Evolutionary conservation across 2,797 vertebrate species (phyloP), one percentile per base, ranked within the genome.

Genomic region (Lithobates pipiens): DNA sequence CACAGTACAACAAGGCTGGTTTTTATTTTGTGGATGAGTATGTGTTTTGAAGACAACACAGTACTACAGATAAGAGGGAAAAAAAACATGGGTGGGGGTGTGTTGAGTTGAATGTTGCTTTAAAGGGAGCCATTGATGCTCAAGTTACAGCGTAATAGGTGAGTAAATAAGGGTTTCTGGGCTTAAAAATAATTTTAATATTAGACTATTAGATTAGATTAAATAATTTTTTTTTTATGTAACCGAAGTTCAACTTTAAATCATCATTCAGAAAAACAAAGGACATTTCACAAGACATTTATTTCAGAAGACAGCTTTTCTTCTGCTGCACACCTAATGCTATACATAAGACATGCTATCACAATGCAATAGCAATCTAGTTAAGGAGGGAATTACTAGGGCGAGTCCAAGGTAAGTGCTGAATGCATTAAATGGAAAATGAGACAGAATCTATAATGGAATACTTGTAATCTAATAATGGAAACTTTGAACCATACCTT

Each of bases 401-500:
- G 18, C 74, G 57, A 79, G 46, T 27, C 65, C 69, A 57, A 21
- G 70, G 15, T 67, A 70, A 68, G 77, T 80, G 84, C 77, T 80
- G 46, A 44, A 79, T 16, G 16, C 39, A 54, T 57, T 50, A 75
- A 76, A 54, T 32, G 75, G 46, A 71, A 85, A 73, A 54, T 34
- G 70, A 79, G 77, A 85, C 65, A 23, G n/a, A 73, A 85, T 85
- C 83, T 36, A 74, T 80, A 79, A 54, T 74, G 23, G 32, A 61
- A 27, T 42, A 34, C 32, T 57, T 65, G 27, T 76, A 70, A 85
- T 80, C 61, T 69, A 69, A 76, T 85, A 32, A 80, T 70, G 63
- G 54, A 50, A 77, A 77, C 9, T 84, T n/a, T 34, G 67, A 76
- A 42, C 34, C 73, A 42, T 71, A 63, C 36, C 67, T 39, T 83